phyloP scores from a whole-genome alignment of 2,797 vertebrate species.

The Onychomys torridus region DNA sequence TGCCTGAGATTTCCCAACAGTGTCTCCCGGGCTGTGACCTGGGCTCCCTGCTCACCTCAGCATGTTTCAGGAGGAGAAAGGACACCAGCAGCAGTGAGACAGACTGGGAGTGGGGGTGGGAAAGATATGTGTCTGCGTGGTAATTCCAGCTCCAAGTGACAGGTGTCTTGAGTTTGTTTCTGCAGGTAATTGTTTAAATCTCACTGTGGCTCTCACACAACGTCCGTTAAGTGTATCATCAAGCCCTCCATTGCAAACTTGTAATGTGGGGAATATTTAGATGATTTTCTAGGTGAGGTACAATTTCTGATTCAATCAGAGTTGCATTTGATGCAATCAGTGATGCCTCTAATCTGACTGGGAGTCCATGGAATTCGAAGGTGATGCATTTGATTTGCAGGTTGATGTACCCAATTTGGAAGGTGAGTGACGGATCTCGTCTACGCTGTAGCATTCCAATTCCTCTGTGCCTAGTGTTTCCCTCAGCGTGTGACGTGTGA shows the following conservation, averaged over 20 bases:
- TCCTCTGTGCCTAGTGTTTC: conserved; percentile 85
- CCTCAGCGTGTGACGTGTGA: conserved; percentile 86
- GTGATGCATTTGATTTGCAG: conserved; percentile 89
- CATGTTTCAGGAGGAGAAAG: conserved; percentile 23
- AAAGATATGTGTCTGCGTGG: conserved; percentile 2
- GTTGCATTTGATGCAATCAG: conserved; percentile 89
- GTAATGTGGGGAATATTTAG: conserved; percentile 87
- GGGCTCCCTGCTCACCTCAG: background rate
- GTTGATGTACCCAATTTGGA: conserved; percentile 89
- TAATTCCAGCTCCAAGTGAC: conserved; percentile 75
- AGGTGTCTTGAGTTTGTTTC: conserved; percentile 85
- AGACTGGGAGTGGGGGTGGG: background rate
- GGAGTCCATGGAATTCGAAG: conserved; percentile 87
- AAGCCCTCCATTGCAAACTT: conserved; percentile 84
- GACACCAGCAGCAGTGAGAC: background rate
- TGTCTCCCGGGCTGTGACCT: background rate
- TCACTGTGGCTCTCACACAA: conserved; percentile 87
- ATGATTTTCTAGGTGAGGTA: conserved; percentile 89
- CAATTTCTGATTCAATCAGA: conserved; percentile 88
- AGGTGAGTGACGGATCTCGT: conserved; percentile 90
- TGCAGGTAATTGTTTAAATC: conserved; percentile 88
- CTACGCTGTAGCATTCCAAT: conserved; percentile 86
- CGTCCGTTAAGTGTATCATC: conserved; percentile 87
- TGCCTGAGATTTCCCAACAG: background rate
- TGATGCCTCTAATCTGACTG: conserved; percentile 85